phyloP scores from a whole-genome alignment of 2,113 vertebrate genomes.

The Scortum barcoo region DNA sequence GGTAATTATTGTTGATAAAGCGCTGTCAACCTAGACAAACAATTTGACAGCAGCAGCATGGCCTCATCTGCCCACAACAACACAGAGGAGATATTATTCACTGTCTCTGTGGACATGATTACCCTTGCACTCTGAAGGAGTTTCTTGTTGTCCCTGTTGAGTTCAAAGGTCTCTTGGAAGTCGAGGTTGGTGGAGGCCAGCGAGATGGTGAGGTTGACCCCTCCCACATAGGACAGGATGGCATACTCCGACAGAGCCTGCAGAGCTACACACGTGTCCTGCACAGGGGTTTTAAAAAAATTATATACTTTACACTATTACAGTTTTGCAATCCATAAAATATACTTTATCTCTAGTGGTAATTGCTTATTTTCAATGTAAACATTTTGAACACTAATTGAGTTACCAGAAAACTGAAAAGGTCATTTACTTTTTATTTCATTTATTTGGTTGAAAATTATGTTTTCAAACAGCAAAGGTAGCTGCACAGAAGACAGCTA shows the following conservation, averaged over 20 bases:
- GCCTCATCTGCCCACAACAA: constrained; percentile 13
- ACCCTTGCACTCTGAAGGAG: constrained; percentile 92
- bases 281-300: neutral
- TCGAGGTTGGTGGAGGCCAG: constrained; percentile 95
- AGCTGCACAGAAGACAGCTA: neutral
- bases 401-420: neutral
- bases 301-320: neutral
- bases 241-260: constrained; percentile 95
- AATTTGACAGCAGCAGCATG: neutral
- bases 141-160: constrained; percentile 92
- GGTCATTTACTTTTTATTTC: too few relatives aligned
- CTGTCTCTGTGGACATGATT: constrained; percentile 36
- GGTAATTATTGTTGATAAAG: constrained; percentile 1
- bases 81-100: neutral
- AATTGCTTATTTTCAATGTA: neutral
- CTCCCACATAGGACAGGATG: constrained; percentile 92
- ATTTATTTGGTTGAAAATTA: too few relatives aligned
- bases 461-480: too few relatives aligned
- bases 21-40: constrained; percentile 4
- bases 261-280: constrained; percentile 96
- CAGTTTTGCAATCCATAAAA: neutral
- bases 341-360: neutral
- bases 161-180: constrained; percentile 94
- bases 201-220: constrained; percentile 94
- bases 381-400: neutral